Conservation (phyloP, 2,888 invertebrate genomes). For the Eugnorisma glareosa region DNA sequence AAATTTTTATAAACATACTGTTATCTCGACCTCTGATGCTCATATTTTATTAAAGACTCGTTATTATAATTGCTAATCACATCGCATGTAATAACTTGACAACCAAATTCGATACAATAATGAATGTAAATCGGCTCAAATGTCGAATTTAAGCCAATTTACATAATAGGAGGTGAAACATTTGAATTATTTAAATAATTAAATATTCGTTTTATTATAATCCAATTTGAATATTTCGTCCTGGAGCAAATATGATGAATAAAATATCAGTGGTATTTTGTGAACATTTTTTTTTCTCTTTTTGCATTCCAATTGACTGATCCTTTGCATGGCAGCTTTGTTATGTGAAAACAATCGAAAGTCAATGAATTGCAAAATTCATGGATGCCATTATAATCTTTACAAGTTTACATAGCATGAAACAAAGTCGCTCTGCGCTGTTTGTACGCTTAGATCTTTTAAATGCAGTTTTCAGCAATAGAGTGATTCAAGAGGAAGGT, state of each 20-base stretch:
- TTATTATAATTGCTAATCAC: slow-evolving; percentile 74
- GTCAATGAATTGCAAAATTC: background rate
- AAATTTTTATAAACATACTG: slow-evolving; percentile 47
- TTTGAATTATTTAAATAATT: slow-evolving; percentile 75
- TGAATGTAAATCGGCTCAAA: slow-evolving; percentile 78
- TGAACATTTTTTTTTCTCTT: slow-evolving; percentile 20
- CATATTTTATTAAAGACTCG: slow-evolving; percentile 58
- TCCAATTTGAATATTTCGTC: slow-evolving; percentile 71
- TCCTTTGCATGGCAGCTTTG: background rate
- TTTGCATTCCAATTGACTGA: slow-evolving; percentile 26
- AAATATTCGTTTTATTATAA: slow-evolving; percentile 72
- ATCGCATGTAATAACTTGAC: slow-evolving; percentile 72
- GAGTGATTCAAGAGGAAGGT: too few species aligned
- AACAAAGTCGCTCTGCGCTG: too few species aligned
- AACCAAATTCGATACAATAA: slow-evolving; percentile 77
- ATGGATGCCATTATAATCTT: background rate
- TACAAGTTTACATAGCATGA: too few species aligned
- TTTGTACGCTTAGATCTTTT: too few species aligned
- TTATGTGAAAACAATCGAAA: background rate
- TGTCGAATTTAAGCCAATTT: slow-evolving; percentile 75
- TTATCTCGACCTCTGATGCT: slow-evolving; percentile 53
- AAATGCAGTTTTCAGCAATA: too few species aligned
- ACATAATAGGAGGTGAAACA: slow-evolving; percentile 76
- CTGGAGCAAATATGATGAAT: slow-evolving; percentile 57
- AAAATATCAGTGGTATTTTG: slow-evolving; percentile 47